These are phyloP conservation scores for Corythaeola cristata DNA, from an alignment of 2,113 vertebrate species.

Conservation along the genomic window DNA sequence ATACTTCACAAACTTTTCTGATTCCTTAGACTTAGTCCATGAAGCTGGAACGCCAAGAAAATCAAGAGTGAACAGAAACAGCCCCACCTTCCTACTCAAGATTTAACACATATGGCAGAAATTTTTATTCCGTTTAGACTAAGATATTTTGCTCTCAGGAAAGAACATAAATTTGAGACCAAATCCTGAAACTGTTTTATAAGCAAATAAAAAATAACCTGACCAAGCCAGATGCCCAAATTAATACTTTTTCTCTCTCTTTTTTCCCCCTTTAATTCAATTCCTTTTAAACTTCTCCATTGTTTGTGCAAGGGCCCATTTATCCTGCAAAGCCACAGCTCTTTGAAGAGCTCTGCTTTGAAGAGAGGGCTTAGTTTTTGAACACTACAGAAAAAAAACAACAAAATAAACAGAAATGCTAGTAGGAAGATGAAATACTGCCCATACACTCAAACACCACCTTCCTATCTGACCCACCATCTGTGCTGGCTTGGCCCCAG, in stretches of 20 bases:
- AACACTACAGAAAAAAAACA: neutral
- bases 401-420: neutral
- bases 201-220: neutral
- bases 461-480: neutral
- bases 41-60: neutral
- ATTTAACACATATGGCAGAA: neutral
- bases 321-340: neutral
- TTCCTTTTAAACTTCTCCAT: neutral
- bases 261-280: neutral
- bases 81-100: neutral
- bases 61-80: neutral
- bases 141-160: neutral
- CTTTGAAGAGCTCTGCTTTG: neutral
- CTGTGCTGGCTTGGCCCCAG: neutral
- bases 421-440: neutral
- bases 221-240: neutral
- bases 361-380: neutral
- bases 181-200: neutral
- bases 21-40: neutral
- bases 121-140: neutral
- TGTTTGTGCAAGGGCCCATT: neutral
- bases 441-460: neutral
- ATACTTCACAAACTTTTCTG: neutral
- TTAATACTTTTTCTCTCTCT: neutral
- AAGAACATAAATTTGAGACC: neutral